These are phyloP conservation scores for Coranthus polyacanthus DNA, from an alignment of 2,797 vertebrate species.

Conservation along the genomic window DNA sequence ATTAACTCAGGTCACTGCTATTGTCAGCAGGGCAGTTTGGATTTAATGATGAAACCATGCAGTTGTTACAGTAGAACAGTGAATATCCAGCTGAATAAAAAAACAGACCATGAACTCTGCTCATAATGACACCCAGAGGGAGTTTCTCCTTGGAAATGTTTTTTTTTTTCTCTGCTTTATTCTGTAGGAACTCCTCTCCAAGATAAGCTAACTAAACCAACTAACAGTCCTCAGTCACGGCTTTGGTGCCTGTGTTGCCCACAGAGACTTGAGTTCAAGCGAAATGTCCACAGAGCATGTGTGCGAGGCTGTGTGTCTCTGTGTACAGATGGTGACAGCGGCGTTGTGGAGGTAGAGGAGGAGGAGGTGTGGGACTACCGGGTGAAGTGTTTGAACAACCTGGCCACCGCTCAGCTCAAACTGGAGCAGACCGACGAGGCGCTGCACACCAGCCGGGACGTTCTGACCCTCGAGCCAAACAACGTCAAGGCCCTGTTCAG, in stretches of 20 bases:
- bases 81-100: slow-evolving; percentile 30
- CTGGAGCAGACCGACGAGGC: slow-evolving; percentile 85
- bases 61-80: not conserved
- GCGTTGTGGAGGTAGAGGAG: slow-evolving; percentile 73
- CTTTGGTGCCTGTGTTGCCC: slow-evolving; percentile 6
- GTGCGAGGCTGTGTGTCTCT: slow-evolving; percentile 28
- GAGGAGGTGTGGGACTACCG: slow-evolving; percentile 87
- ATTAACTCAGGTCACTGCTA: slow-evolving; percentile 7
- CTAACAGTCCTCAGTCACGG: not conserved
- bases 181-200: not conserved
- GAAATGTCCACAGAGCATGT: slow-evolving; percentile 7
- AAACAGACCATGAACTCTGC: slow-evolving; percentile 13
- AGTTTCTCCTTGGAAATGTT: slow-evolving; percentile 15
- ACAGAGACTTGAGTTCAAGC: not conserved
- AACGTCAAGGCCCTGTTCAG: slow-evolving; percentile 89
- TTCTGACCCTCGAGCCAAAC: slow-evolving; percentile 83
- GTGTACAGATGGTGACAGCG: slow-evolving; percentile 60
- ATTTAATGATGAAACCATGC: slow-evolving; percentile 49
- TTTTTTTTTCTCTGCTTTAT: not conserved
- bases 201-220: not conserved
- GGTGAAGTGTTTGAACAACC: slow-evolving; percentile 92
- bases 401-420: slow-evolving; percentile 87
- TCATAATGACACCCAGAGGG: slow-evolving; percentile 22
- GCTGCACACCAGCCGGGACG: slow-evolving; percentile 84
- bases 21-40: slow-evolving; percentile 22